Evolutionary conservation across 2,888 invertebrate species (phyloP).

Genomic region (Limnephilus auricula): DNA sequence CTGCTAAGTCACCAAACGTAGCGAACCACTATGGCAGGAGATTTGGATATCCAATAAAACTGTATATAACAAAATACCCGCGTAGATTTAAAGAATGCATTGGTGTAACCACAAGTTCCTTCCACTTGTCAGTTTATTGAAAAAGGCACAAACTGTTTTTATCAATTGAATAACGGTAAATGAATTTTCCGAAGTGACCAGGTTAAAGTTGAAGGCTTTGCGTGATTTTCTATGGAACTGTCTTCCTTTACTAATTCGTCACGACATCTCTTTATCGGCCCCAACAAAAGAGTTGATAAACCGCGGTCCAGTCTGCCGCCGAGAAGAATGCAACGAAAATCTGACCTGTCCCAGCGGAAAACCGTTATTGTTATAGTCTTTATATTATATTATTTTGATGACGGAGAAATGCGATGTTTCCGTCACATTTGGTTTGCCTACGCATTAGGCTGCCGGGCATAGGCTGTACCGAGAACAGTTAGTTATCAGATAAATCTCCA

Average conservation of each 20-base stretch:
- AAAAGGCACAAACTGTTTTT: not conserved
- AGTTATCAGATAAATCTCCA: conserved; percentile 36
- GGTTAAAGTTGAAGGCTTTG: conserved; percentile 46
- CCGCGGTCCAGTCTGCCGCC: conserved; percentile 5
- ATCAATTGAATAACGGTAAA: not conserved
- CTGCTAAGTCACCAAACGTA: no score
- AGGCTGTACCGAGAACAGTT: conserved; percentile 38
- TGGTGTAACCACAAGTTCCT: not conserved
- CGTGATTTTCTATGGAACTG: not conserved
- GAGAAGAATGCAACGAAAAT: conserved; percentile 23
- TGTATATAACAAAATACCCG: not conserved
- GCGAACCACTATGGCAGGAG: not conserved
- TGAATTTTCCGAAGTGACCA: not conserved
- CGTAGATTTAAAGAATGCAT: not conserved
- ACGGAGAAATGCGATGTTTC: conserved; percentile 36
- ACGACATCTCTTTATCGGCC: conserved; percentile 33
- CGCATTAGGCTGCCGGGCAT: not conserved
- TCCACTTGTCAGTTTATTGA: not conserved
- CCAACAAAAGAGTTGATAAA: conserved; percentile 27
- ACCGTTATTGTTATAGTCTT: conserved; percentile 44
- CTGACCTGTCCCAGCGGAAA: conserved; percentile 8
- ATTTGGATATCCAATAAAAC: no score
- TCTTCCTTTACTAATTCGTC: conserved; percentile 25
- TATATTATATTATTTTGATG: conserved; percentile 17
- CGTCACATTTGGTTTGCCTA: conserved; percentile 43